Evolutionary conservation across 2,888 invertebrate species (phyloP).

Genomic region (Apeira syringaria): DNA sequence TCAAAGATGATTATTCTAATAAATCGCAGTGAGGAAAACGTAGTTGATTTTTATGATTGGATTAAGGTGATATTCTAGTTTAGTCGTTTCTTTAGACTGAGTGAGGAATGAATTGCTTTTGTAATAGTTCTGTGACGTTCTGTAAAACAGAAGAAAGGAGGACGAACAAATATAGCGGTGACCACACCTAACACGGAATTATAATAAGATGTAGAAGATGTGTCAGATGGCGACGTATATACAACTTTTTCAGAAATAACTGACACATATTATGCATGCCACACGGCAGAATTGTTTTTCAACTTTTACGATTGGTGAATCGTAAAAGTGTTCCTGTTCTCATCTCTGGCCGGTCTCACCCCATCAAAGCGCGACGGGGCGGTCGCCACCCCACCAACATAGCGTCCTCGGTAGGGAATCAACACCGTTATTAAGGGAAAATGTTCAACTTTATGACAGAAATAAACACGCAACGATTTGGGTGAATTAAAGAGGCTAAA

Average conservation of each 20-base stretch:
- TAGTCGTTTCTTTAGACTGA: too few species aligned
- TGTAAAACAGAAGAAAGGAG: too few species aligned
- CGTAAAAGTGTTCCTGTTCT: slow-evolving; percentile 47
- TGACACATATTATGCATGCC: slow-evolving; percentile 23
- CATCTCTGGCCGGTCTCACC: slow-evolving; percentile 30
- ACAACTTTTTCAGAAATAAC: slow-evolving; percentile 25
- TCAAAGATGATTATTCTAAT: too few species aligned
- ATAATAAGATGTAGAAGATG: too few species aligned
- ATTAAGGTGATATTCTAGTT: too few species aligned
- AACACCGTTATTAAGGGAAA: slow-evolving; percentile 17
- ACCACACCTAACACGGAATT: too few species aligned
- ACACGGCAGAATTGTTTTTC: slow-evolving; percentile 50
- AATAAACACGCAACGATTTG: slow-evolving; percentile 17
- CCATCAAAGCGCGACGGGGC: slow-evolving; percentile 21
- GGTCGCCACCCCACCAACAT: slow-evolving; percentile 23
- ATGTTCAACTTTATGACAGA: slow-evolving; percentile 17
- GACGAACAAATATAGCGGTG: too few species aligned
- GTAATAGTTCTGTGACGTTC: too few species aligned
- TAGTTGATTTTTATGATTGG: too few species aligned
- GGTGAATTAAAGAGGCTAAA: slow-evolving; percentile 6
- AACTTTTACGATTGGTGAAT: slow-evolving; percentile 51
- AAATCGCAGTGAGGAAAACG: too few species aligned
- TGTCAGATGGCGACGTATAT: slow-evolving; percentile 1
- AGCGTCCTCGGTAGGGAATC: slow-evolving; percentile 21
- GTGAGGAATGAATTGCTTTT: too few species aligned